These are phyloP conservation scores for Podabrus alpinus DNA, from an alignment of 2,888 invertebrate species.

Conservation along the genomic window DNA sequence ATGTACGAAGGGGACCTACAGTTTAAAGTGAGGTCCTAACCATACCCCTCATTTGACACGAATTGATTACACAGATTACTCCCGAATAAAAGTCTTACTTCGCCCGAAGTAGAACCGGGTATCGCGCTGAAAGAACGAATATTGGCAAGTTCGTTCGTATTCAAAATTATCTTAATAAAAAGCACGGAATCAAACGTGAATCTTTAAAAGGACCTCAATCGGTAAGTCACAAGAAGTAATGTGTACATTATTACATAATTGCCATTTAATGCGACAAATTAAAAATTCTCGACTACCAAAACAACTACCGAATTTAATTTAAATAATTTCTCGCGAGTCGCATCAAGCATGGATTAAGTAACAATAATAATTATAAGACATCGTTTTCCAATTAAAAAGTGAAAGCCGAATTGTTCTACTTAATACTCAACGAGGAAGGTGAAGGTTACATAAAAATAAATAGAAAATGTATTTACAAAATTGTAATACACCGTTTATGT, in stretches of 20 bases:
- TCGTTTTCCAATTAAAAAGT: neutral
- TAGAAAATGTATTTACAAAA: neutral
- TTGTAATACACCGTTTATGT: neutral
- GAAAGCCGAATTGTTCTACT: neutral
- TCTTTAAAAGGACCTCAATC: neutral
- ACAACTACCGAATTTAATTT: neutral
- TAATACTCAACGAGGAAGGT: neutral
- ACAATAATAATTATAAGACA: neutral
- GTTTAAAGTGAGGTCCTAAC: too few species aligned
- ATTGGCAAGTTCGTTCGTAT: too few species aligned
- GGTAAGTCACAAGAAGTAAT: fast-evolving
- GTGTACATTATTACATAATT: too few species aligned
- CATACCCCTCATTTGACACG: too few species aligned
- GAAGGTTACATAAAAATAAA: constrained; percentile 4
- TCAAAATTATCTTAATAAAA: neutral
- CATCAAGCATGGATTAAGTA: neutral
- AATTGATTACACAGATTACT: too few species aligned
- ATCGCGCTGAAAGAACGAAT: too few species aligned
- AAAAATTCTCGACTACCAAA: neutral
- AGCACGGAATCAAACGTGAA: neutral
- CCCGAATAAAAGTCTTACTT: too few species aligned
- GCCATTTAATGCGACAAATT: neutral
- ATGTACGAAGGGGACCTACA: too few species aligned
- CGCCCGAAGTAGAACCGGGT: too few species aligned
- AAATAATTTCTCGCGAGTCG: neutral